Conservation (phyloP, 2,888 invertebrate species). For the Taphrorychus bicolor region DNA sequence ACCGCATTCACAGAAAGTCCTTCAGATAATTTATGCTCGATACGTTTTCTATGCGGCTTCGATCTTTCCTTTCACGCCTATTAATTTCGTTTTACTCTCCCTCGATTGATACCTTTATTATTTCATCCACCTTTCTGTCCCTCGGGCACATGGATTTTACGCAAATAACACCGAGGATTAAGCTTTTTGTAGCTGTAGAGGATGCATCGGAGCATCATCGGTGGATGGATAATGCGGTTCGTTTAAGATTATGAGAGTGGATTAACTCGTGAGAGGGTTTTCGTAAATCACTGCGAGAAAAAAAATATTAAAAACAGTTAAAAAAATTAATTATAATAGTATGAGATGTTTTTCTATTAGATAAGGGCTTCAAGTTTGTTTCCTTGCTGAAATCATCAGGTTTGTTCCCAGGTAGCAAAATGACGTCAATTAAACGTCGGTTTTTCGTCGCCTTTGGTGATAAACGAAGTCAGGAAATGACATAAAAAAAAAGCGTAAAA, state of each 20-base stretch:
- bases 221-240: neutral
- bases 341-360: no score
- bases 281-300: no score
- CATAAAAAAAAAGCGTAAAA: no score
- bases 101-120: constrained; percentile 5
- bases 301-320: no score
- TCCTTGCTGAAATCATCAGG: no score
- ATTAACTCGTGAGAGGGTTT: neutral
- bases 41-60: constrained; percentile 25
- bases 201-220: neutral
- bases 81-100: constrained; percentile 5
- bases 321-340: no score
- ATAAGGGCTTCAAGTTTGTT: no score
- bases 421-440: no score
- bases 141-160: constrained; percentile 9
- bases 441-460: no score
- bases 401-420: no score
- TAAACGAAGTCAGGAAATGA: no score
- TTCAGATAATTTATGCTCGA: constrained; percentile 40
- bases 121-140: constrained; percentile 4
- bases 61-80: constrained; percentile 15
- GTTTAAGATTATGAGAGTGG: neutral
- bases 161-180: constrained; percentile 7
- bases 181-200: neutral
- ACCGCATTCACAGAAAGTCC: constrained; percentile 41